phyloP scores from a whole-genome alignment of 2,888 invertebrate genomes.

The Andrena minutula region DNA sequence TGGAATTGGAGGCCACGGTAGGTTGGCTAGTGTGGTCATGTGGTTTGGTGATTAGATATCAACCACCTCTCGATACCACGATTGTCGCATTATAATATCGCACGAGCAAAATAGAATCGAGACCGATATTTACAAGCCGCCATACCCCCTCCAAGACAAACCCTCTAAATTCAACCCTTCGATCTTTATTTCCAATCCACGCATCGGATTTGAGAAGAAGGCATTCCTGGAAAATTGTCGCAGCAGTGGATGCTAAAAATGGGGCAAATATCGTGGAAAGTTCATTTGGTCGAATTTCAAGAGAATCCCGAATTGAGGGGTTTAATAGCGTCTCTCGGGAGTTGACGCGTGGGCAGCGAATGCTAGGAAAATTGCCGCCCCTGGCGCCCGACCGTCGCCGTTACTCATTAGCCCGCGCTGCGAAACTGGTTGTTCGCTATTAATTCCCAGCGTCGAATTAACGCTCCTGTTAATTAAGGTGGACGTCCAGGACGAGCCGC shows the following conservation, averaged over 20 bases:
- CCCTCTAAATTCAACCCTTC: not conserved
- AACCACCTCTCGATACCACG: conserved; percentile 64
- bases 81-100: conserved; percentile 58
- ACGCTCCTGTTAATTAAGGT: conserved; percentile 2
- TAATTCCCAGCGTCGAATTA: conserved; percentile 40
- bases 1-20: conserved; percentile 71
- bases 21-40: conserved; percentile 73
- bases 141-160: too few relatives aligned
- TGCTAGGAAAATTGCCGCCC: conserved; percentile 58
- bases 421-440: conserved; percentile 32
- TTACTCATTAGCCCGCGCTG: conserved; percentile 43
- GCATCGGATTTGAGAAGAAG: not conserved
- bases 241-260: conserved; percentile 5
- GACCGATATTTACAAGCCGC: too few relatives aligned
- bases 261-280: not conserved
- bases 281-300: conserved; percentile 14
- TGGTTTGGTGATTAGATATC: conserved; percentile 79
- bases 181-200: not conserved
- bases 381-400: conserved; percentile 34
- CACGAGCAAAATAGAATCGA: conserved; percentile 12
- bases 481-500: not conserved
- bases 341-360: conserved; percentile 52
- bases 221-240: not conserved
- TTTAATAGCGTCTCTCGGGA: conserved; percentile 13
- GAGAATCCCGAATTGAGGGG: conserved; percentile 19